phyloP scores from a whole-genome alignment of 2,113 vertebrate genomes.

The Silurus asotus region DNA sequence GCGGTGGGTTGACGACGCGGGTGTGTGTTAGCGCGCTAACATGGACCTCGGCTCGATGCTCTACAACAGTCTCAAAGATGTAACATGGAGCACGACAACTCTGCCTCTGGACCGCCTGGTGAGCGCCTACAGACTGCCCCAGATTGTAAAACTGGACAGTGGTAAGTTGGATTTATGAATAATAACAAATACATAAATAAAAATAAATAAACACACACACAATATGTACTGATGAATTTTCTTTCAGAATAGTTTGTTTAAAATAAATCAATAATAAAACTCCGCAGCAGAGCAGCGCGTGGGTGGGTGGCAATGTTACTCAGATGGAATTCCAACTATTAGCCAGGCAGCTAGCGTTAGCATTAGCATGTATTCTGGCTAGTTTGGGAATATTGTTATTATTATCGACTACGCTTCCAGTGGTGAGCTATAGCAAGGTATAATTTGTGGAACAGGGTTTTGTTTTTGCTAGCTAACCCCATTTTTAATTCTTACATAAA shows the following conservation, averaged over 20 bases:
- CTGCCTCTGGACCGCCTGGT: slow-evolving; percentile 89
- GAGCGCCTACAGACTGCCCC: slow-evolving; percentile 88
- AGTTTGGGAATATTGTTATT: background rate
- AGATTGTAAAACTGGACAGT: slow-evolving; percentile 85
- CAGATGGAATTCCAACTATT: slow-evolving; percentile 47
- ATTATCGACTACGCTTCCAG: background rate
- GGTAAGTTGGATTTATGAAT: slow-evolving; percentile 69
- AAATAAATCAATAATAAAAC: background rate
- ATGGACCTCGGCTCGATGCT: slow-evolving; percentile 79
- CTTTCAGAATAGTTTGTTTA: too few species aligned
- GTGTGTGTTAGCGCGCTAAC: slow-evolving; percentile 59
- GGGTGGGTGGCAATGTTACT: slow-evolving; percentile 49
- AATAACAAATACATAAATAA: too few species aligned
- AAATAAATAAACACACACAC: too few species aligned
- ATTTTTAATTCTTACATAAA: background rate
- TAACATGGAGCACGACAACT: slow-evolving; percentile 89
- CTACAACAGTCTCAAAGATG: slow-evolving; percentile 87
- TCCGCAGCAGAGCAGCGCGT: slow-evolving; percentile 31
- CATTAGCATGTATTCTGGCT: slow-evolving; percentile 22
- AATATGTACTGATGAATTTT: too few species aligned
- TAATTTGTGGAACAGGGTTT: background rate
- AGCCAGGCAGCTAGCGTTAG: slow-evolving; percentile 29
- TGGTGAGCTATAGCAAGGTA: background rate
- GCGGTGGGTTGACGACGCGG: slow-evolving; percentile 43
- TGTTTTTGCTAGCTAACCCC: background rate